phyloP scores from a whole-genome alignment of 2,888 invertebrate species.

The Scrobipalpa atriplicella region DNA sequence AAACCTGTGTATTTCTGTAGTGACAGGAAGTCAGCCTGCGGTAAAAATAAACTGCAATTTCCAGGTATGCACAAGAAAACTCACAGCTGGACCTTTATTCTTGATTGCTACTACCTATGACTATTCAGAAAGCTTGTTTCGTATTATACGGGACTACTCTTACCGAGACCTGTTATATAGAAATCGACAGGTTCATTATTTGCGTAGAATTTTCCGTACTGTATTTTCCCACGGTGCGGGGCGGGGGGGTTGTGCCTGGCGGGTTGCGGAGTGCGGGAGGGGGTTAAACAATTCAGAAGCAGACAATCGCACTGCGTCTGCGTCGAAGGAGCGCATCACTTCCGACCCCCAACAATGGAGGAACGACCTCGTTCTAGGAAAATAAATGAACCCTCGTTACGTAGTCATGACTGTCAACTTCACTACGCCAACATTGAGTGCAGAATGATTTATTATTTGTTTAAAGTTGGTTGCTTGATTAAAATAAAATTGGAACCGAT shows the following conservation, averaged over 20 bases:
- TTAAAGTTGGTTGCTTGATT: neutral
- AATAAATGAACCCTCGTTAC: constrained; percentile 17
- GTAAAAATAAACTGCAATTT: no score
- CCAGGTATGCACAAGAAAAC: no score
- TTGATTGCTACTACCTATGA: neutral
- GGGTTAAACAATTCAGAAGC: constrained; percentile 3
- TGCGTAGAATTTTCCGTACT: constrained; percentile 5
- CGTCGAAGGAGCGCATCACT: constrained; percentile 23
- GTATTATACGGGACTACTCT: neutral
- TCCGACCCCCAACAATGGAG: constrained; percentile 14
- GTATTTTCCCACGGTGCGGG: constrained; percentile 4
- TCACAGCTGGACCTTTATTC: no score
- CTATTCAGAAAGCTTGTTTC: neutral
- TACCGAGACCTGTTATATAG: neutral
- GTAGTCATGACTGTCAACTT: constrained; percentile 19
- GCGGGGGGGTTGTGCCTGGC: neutral
- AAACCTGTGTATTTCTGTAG: no score
- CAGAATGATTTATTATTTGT: constrained; percentile 16
- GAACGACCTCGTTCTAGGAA: constrained; percentile 20
- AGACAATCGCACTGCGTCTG: constrained; percentile 15
- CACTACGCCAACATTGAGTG: constrained; percentile 17
- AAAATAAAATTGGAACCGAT: neutral
- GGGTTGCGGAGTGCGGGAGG: neutral
- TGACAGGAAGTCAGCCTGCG: no score
- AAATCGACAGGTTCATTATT: constrained; percentile 6